Evolutionary conservation across 1,140 invertebrate genomes (phyloP).

Genomic region (Proctacanthus coquilletti): DNA sequence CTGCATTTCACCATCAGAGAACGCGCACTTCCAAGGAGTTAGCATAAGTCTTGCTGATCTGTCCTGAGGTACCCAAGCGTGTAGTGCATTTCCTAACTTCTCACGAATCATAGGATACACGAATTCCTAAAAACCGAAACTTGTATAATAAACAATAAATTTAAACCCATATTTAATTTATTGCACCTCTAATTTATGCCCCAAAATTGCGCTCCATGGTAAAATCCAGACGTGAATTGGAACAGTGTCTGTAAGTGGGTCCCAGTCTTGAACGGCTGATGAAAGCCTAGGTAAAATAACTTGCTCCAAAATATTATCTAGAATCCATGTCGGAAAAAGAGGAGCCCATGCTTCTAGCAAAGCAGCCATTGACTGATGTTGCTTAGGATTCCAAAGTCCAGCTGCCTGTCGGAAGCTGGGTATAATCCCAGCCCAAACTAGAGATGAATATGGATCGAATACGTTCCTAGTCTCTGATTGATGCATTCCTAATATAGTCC

Average conservation of each 20-base stretch:
- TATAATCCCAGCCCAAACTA: conserved; percentile 85
- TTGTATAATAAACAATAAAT: too few relatives aligned
- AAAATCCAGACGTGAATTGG: conserved; percentile 94
- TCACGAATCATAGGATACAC: conserved; percentile 87
- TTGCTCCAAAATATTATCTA: conserved; percentile 68
- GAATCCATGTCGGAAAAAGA: conserved; percentile 66
- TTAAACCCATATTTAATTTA: too few relatives aligned
- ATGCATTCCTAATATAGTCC: conserved; percentile 39
- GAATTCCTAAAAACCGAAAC: too few relatives aligned
- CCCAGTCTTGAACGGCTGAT: conserved; percentile 76
- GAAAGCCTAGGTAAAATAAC: conserved; percentile 65
- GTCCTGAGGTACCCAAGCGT: conserved; percentile 85
- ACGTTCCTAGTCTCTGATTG: conserved; percentile 30
- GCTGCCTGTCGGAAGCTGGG: conserved; percentile 38
- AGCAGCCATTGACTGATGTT: conserved; percentile 57
- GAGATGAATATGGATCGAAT: conserved; percentile 59
- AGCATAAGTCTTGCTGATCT: conserved; percentile 83
- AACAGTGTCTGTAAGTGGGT: conserved; percentile 82
- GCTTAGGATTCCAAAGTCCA: conserved; percentile 52
- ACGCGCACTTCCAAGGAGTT: conserved; percentile 79
- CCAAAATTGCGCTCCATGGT: conserved; percentile 56
- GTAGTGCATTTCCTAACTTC: conserved; percentile 75
- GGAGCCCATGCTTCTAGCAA: conserved; percentile 69
- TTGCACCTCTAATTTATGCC: conserved; percentile 48
- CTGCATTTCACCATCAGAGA: conserved; percentile 64